Evolutionary conservation across 2,797 vertebrate genomes (phyloP).

Genomic region (Numenius phaeopus): DNA sequence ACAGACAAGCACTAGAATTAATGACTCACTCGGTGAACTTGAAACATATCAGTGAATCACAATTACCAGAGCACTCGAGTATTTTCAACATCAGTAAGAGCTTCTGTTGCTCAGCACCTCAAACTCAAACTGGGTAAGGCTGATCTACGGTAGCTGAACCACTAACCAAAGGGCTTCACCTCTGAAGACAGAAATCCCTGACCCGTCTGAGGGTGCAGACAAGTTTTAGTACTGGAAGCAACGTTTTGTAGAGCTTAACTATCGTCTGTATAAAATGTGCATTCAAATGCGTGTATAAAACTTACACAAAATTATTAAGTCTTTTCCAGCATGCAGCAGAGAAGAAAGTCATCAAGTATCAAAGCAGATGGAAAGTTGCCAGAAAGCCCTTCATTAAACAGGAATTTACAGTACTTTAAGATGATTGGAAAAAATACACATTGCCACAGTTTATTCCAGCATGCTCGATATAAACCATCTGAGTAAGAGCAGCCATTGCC

Average conservation of each 20-base stretch:
- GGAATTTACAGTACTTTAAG: not conserved
- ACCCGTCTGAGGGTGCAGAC: not conserved
- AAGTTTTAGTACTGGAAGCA: not conserved
- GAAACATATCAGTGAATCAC: not conserved
- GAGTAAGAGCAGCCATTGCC: not conserved
- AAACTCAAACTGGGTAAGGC: not conserved
- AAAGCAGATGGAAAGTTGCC: not conserved
- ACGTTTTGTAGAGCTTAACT: not conserved
- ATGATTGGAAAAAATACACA: not conserved
- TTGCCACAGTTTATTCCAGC: not conserved
- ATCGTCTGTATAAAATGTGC: not conserved
- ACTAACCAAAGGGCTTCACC: not conserved
- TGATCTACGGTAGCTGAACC: not conserved
- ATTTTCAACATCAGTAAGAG: not conserved
- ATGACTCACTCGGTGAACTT: not conserved
- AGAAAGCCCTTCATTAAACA: not conserved
- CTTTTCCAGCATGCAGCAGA: not conserved
- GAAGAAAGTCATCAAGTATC: not conserved
- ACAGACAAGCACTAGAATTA: not conserved
- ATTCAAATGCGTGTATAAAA: not conserved
- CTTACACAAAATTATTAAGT: not conserved
- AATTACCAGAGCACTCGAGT: not conserved
- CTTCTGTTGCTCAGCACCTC: not conserved
- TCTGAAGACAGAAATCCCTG: not conserved
- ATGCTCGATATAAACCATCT: not conserved